phyloP scores from a whole-genome alignment of 2,113 vertebrate genomes.

The Psilopogon haemacephalus region DNA sequence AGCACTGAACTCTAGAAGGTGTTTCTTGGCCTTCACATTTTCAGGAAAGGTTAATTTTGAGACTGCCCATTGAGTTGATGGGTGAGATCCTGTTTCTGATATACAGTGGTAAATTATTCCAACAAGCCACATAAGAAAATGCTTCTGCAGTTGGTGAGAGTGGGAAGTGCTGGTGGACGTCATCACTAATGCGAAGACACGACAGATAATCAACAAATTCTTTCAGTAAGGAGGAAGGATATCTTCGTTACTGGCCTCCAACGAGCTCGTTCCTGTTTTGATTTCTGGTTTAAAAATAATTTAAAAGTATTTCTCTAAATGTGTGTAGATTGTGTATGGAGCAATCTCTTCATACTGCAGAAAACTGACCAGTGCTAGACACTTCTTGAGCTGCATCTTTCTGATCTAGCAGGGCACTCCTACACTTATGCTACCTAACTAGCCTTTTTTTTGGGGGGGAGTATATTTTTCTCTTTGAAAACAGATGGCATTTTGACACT shows the following conservation, averaged over 20 bases:
- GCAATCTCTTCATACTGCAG: background rate
- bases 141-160: background rate
- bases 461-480: background rate
- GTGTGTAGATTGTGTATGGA: background rate
- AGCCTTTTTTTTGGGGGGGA: background rate
- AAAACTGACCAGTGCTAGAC: background rate
- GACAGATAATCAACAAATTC: background rate
- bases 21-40: background rate
- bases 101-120: background rate
- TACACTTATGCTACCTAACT: background rate
- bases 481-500: background rate
- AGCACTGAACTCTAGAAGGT: background rate
- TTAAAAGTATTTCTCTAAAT: background rate
- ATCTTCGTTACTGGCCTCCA: background rate
- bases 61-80: background rate
- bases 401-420: conserved; percentile 4
- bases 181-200: background rate
- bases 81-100: background rate
- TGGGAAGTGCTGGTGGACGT: background rate
- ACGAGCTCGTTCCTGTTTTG: conserved; percentile 43
- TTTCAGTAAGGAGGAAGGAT: conserved; percentile 35
- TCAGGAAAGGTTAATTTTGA: background rate
- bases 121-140: background rate
- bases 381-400: background rate
- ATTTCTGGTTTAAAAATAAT: conserved; percentile 8